Conservation (phyloP, 2,113 vertebrate species). For the Hylia prasina region DNA sequence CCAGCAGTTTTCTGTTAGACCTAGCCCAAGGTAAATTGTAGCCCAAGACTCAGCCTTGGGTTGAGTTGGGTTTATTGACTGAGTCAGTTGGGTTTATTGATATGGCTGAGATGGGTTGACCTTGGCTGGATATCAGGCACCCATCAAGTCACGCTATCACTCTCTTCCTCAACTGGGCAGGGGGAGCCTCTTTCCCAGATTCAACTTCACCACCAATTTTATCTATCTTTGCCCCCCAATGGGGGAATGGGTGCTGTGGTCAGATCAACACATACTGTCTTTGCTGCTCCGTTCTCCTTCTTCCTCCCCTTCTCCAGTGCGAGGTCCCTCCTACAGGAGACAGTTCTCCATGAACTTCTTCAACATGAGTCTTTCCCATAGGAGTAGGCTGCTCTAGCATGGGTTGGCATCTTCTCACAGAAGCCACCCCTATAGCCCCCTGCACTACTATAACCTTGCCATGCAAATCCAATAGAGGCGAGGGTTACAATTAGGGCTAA, state of each 20-base stretch:
- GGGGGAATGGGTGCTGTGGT: not conserved
- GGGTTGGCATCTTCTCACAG: not conserved
- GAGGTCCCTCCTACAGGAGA: not conserved
- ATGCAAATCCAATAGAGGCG: not conserved
- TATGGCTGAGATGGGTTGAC: not conserved
- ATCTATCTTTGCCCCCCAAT: rapidly evolving
- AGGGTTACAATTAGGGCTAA: not conserved
- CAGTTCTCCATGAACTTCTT: not conserved
- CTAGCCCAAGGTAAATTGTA: not conserved
- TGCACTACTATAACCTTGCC: not conserved
- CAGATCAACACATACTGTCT: not conserved
- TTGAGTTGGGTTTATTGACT: no score
- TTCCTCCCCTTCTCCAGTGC: not conserved
- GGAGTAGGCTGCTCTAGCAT: not conserved
- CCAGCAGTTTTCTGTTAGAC: not conserved
- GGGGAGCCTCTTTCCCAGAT: not conserved
- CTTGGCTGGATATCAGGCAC: not conserved
- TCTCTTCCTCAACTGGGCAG: not conserved
- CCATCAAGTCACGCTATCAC: not conserved
- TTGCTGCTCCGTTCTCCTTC: not conserved
- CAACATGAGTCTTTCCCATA: not conserved
- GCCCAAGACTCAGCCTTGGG: not conserved
- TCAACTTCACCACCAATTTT: not conserved
- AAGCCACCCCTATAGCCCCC: not conserved
- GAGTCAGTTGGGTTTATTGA: not conserved